phyloP scores from a whole-genome alignment of 1,140 invertebrate genomes.

The Apis dorsata region DNA sequence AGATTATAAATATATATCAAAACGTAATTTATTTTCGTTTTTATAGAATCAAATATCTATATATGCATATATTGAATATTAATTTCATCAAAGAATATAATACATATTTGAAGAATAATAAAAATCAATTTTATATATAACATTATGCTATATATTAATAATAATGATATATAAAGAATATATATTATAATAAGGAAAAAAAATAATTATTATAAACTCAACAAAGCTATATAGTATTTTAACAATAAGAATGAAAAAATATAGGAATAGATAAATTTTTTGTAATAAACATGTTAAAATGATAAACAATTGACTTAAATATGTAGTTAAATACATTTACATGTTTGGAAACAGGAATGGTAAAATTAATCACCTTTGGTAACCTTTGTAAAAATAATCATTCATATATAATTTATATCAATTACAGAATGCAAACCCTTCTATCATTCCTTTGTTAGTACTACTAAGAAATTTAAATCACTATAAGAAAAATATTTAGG shows the following conservation, averaged over 20 bases:
- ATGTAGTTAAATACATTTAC: neutral
- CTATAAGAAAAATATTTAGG: slow-evolving; percentile 19
- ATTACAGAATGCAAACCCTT: neutral
- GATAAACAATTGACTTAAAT: neutral
- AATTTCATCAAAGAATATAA: neutral
- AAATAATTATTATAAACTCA: no score
- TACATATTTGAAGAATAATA: neutral
- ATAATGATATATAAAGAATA: neutral
- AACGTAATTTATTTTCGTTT: neutral
- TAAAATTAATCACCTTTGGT: neutral
- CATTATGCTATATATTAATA: no score
- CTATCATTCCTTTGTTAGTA: neutral
- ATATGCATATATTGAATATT: neutral
- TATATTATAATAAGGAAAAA: neutral
- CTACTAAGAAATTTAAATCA: neutral
- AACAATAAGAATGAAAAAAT: neutral
- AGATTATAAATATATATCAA: neutral
- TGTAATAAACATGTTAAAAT: neutral
- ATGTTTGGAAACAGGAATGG: neutral
- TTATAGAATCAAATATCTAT: neutral
- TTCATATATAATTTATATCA: neutral
- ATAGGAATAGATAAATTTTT: neutral
- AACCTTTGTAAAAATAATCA: neutral
- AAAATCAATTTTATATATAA: neutral
- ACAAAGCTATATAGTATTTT: neutral